Conservation (phyloP, 2,113 vertebrate species). For the Notarius lentiginosus region DNA sequence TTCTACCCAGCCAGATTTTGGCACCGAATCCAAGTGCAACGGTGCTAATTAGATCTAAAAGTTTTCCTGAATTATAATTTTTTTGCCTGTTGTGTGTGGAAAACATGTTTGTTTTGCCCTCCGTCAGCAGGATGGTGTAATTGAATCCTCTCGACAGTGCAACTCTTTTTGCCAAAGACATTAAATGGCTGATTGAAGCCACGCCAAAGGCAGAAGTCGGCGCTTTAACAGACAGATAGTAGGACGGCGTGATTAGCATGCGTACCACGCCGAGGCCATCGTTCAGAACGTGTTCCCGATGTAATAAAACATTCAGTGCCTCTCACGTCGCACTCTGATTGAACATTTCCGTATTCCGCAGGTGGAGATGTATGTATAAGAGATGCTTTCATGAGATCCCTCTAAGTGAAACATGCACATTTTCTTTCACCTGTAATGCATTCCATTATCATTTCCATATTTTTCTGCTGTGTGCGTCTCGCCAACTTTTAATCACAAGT, state of each 20-base stretch:
- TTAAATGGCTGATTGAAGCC: conserved; percentile 14
- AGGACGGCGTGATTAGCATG: conserved; percentile 41
- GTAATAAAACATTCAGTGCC: conserved; percentile 25
- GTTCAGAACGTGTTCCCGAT: conserved; percentile 23
- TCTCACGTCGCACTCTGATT: background rate
- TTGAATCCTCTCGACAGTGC: background rate
- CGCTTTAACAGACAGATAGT: conserved; percentile 37
- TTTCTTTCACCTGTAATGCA: conserved; percentile 9
- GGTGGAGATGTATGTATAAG: background rate
- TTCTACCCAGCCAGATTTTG: background rate
- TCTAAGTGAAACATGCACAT: background rate
- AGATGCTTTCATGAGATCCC: background rate
- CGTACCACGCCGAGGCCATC: conserved; percentile 7
- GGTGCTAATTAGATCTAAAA: conserved; percentile 41
- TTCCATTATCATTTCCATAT: background rate
- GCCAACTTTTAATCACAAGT: conserved; percentile 3
- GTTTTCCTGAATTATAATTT: background rate
- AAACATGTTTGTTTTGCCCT: background rate
- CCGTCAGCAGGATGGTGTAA: conserved; percentile 12
- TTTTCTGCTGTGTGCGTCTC: background rate
- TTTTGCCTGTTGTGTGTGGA: background rate
- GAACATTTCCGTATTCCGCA: conserved; percentile 10
- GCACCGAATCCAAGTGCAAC: background rate
- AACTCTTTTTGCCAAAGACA: background rate
- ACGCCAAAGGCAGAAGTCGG: background rate